These are phyloP conservation scores for Phyllostomus discolor DNA, from an alignment of 2,113 vertebrate species.

Conservation along the genomic window DNA sequence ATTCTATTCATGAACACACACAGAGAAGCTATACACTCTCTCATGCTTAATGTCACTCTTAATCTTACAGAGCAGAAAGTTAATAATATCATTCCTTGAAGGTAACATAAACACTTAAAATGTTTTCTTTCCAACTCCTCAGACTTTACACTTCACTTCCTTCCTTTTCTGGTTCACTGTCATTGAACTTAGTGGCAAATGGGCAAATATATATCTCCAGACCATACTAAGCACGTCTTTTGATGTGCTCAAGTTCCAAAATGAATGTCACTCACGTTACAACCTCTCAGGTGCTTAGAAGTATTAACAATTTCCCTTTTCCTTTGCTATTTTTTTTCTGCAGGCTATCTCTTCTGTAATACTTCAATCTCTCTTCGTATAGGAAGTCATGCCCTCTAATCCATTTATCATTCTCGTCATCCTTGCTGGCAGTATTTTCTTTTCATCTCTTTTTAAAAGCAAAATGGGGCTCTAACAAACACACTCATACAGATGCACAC, in stretches of 20 bases:
- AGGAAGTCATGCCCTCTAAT: slow-evolving; percentile 59
- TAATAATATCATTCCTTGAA: slow-evolving; percentile 62
- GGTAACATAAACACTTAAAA: slow-evolving; percentile 53
- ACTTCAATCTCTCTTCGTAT: slow-evolving; percentile 50
- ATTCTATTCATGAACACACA: not conserved
- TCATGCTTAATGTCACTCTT: slow-evolving; percentile 39
- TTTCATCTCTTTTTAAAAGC: slow-evolving; percentile 37
- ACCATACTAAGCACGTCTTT: slow-evolving; percentile 45
- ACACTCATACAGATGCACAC: not conserved
- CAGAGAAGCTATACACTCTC: not conserved
- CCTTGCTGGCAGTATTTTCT: slow-evolving; percentile 24
- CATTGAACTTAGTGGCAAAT: slow-evolving; percentile 54
- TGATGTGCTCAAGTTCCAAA: slow-evolving; percentile 53
- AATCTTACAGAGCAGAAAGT: slow-evolving; percentile 49
- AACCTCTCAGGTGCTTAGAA: slow-evolving; percentile 58
- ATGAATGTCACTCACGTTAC: slow-evolving; percentile 56
- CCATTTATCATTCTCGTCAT: slow-evolving; percentile 46
- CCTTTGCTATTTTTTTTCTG: slow-evolving; percentile 40
- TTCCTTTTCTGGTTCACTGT: slow-evolving; percentile 53
- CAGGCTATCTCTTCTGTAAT: slow-evolving; percentile 54
- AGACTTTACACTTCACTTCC: slow-evolving; percentile 53
- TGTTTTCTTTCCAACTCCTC: slow-evolving; percentile 54
- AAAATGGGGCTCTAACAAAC: slow-evolving; percentile 47
- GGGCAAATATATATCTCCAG: slow-evolving; percentile 55
- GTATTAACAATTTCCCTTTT: slow-evolving; percentile 58